Evolutionary conservation across 2,888 invertebrate genomes (phyloP).

Genomic region (Sepiola atlantica): DNA sequence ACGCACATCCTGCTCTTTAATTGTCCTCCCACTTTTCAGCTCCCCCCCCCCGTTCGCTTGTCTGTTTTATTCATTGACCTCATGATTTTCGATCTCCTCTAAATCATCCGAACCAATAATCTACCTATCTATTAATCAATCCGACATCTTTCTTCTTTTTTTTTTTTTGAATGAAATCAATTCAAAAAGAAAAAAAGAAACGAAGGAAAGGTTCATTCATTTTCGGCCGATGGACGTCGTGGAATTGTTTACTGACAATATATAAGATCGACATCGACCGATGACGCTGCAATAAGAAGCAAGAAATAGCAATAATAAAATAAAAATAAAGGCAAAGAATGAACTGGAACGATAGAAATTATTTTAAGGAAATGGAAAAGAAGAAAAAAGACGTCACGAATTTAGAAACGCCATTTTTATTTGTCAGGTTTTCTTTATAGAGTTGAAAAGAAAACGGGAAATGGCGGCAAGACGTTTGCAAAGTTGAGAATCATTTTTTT

Average conservation of each 20-base stretch:
- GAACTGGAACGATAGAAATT: neutral
- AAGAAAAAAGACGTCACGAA: neutral
- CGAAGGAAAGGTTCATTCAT: neutral
- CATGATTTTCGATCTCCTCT: neutral
- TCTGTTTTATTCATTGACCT: neutral
- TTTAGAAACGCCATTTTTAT: neutral
- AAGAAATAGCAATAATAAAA: neutral
- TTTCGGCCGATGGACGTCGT: constrained; percentile 3
- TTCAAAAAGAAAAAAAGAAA: neutral
- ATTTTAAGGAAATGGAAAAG: neutral
- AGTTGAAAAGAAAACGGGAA: neutral
- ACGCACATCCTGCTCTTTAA: too few relatives aligned
- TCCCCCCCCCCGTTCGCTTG: neutral
- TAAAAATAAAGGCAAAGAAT: neutral
- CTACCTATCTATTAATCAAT: neutral
- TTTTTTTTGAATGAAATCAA: neutral
- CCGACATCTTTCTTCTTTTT: neutral
- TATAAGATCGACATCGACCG: neutral
- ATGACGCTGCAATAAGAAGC: neutral
- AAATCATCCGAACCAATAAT: neutral
- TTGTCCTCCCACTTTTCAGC: too few relatives aligned
- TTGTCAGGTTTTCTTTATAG: neutral
- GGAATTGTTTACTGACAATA: neutral
- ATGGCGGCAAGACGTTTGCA: neutral
- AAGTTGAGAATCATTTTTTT: neutral